Percentiles rank a stretch among this genome's conserved stretches.
Evolutionary conservation across 2,113 vertebrate species (phyloP).

Genomic region (Gadus macrocephalus): DNA sequence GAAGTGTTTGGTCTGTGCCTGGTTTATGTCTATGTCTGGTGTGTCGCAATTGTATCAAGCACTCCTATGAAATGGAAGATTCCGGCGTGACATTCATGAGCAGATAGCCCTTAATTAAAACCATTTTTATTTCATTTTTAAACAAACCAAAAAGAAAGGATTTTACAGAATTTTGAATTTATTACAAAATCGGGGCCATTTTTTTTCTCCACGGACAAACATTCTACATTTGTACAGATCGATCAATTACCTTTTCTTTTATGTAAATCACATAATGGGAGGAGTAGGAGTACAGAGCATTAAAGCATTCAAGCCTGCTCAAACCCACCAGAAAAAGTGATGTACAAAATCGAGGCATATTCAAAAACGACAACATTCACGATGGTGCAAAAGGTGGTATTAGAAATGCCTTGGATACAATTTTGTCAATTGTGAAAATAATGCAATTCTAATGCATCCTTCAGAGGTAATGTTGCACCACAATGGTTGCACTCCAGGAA

Average conservation of each 20-base stretch:
- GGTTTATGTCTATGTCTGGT: too few relatives aligned
- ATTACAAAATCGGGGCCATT: constrained; percentile 86
- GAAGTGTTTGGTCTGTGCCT: too few relatives aligned
- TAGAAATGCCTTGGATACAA: constrained; percentile 14
- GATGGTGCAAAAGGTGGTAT: constrained; percentile 5
- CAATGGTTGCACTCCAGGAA: constrained; percentile 31
- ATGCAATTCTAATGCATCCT: constrained; percentile 12
- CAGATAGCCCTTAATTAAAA: background rate
- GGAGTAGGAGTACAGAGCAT: constrained; percentile 19
- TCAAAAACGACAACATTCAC: constrained; percentile 3
- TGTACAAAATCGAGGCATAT: constrained; percentile 78
- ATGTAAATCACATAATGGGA: constrained; percentile 47
- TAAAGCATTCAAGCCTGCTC: constrained; percentile 63
- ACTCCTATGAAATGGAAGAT: too few relatives aligned
- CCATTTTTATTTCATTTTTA: background rate
- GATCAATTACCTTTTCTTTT: constrained; percentile 65
- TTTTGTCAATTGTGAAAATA: background rate
- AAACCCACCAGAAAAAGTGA: constrained; percentile 81
- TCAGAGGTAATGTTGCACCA: constrained; percentile 18
- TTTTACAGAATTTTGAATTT: constrained; percentile 87
- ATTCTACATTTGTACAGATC: constrained; percentile 80
- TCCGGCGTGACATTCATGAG: background rate
- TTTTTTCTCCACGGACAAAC: constrained; percentile 78
- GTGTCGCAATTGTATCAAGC: too few relatives aligned
- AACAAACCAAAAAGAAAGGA: constrained; percentile 20